Evolutionary conservation across 2,888 invertebrate genomes (phyloP).

Genomic region (Orthosia cruda): DNA sequence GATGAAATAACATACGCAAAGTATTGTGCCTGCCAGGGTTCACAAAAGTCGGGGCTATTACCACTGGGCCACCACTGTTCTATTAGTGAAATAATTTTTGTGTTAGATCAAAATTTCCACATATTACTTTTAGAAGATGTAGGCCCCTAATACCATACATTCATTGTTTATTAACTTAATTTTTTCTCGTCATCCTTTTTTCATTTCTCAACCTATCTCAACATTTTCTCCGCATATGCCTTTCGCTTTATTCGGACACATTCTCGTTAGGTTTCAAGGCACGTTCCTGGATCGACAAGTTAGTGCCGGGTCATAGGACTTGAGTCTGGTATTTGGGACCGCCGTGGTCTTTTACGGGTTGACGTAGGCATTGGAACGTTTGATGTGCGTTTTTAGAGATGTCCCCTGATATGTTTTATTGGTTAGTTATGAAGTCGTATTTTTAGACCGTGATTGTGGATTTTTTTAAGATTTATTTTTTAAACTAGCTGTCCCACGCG

Average conservation of each 20-base stretch:
- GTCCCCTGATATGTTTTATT: conserved; percentile 12
- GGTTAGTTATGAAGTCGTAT: neutral
- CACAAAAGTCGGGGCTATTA: too few relatives aligned
- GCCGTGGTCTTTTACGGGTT: conserved; percentile 70
- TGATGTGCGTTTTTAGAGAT: conserved; percentile 12
- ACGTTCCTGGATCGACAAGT: conserved; percentile 76
- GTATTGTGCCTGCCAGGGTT: too few relatives aligned
- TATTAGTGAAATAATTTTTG: too few relatives aligned
- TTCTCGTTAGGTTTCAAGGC: conserved; percentile 74
- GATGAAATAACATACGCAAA: too few relatives aligned
- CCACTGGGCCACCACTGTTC: too few relatives aligned
- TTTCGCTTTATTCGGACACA: conserved; percentile 60
- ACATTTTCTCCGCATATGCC: conserved; percentile 38
- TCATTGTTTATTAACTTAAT: neutral
- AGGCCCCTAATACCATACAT: too few relatives aligned
- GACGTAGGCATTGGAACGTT: conserved; percentile 65
- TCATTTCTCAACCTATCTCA: conserved; percentile 36
- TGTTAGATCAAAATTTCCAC: too few relatives aligned
- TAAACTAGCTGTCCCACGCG: too few relatives aligned
- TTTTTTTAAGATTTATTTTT: too few relatives aligned
- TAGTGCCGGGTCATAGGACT: conserved; percentile 79
- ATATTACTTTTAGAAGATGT: too few relatives aligned
- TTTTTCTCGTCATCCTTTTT: conserved; percentile 4
- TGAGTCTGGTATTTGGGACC: conserved; percentile 64
- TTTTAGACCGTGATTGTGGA: neutral